A percentile compares a stretch with the other conserved stretches of the same genome.
Evolutionary conservation across 2,797 vertebrate genomes (phyloP).

Genomic region (Echiichthys vipera): DNA sequence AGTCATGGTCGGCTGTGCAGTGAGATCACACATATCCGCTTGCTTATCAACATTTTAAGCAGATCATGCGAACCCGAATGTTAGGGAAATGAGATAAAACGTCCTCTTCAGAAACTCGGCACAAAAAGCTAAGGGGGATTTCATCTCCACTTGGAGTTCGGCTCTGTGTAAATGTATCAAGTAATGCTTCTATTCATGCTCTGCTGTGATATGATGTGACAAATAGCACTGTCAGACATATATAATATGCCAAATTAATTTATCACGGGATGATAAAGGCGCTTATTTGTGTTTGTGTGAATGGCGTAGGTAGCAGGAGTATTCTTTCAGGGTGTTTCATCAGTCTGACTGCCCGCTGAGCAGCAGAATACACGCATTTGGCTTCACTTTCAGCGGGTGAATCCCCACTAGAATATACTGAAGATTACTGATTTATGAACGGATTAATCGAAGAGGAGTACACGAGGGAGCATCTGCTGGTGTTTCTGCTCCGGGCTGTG

Average conservation of each 20-base stretch:
- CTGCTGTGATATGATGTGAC: constrained; percentile 38
- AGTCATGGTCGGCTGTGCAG: not conserved
- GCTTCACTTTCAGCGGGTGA: constrained; percentile 24
- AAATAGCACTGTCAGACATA: constrained; percentile 54
- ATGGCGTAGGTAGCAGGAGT: constrained; percentile 28
- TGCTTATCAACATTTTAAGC: not conserved
- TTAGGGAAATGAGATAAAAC: not conserved
- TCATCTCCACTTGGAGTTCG: constrained; percentile 11
- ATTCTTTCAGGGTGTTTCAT: constrained; percentile 64
- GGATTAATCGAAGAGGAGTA: constrained; percentile 31
- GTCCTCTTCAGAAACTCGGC: not conserved
- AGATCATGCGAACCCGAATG: not conserved
- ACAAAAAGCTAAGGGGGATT: constrained; percentile 15
- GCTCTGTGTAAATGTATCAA: constrained; percentile 26
- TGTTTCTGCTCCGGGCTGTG: constrained; percentile 12
- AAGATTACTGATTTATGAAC: constrained; percentile 37
- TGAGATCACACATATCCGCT: not conserved
- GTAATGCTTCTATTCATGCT: constrained; percentile 39
- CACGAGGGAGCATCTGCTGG: constrained; percentile 14
- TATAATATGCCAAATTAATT: constrained; percentile 52
- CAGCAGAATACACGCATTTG: constrained; percentile 41
- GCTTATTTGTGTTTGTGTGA: constrained; percentile 30
- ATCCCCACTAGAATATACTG: constrained; percentile 25
- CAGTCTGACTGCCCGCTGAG: constrained; percentile 30
- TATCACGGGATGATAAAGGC: constrained; percentile 36